Evolutionary conservation across 2,888 invertebrate genomes (phyloP), one percentile per base, ranked within the genome.

Genomic region (Clanis bilineata): DNA sequence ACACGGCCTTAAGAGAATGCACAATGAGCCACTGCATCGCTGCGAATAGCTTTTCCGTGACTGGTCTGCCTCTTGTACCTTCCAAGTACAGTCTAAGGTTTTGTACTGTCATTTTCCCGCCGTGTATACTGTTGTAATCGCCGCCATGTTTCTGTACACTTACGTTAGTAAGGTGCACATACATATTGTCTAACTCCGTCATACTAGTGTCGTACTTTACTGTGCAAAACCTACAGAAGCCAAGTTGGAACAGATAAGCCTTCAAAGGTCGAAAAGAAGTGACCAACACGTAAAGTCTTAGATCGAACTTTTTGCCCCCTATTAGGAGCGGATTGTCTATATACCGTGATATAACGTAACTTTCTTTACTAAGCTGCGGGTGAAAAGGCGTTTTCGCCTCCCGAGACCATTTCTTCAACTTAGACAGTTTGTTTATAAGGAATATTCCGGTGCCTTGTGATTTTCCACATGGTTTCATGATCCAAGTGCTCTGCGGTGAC

Each of bases 81-180:
- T 98, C 98, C 74, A 99, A 90, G 83, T 97, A 98, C 6, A 98
- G 90, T 55, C 96, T 94, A 59, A 99, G 91, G 93, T 98, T 98
- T 80, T 98, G 96, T 10, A 98, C 95, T 58, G 97, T 97, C 94
- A 98, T 95, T 90, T 99, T 99, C 0, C 98, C 98, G 7, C 98
- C 98, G 77, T 98, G 98, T 57, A 97, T 93, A 65, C 95, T 95
- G 84, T 99, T 99, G 83, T 98, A 99, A 80, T 98, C 98, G 32
- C 96, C 97, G 68, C 98, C 98, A 80, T 98, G 98, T 85, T 98
- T 98, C 86, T 99, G 99, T n/a, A 99, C 98, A 62, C 98, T 98
- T 3, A 98, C 98, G 82, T 99, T 99, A 10, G 98, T 98, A 58
- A 98, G 93, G 92, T 98, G 98, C 58, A 98, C 97, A 78, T 97